Evolutionary conservation across 2,888 invertebrate species (phyloP), one percentile per base, ranked within the genome.

Genomic region (Athripsodes cinereus): DNA sequence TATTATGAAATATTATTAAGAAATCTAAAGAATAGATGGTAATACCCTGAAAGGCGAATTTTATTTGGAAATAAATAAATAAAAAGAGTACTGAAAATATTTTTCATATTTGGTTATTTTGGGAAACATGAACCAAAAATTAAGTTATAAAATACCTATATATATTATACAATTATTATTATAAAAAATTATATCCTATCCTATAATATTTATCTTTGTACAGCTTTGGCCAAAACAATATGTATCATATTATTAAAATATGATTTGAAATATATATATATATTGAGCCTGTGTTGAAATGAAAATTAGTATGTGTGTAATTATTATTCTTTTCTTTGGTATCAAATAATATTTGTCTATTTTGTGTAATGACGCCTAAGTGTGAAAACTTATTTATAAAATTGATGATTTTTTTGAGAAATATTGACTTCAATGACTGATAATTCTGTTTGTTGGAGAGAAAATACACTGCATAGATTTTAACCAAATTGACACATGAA

Each of bases 41-140:
- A 80, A 81, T 82, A 86, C 87, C 87, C 86, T 85, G 83, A 84
- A 81, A 84, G 86, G 87, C 87, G 73, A 69, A 79, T 77, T 78
- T 63, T 57, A 57, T 62, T 62, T 47, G 60, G 59, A 60, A 53
- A 58, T 55, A 58, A 53, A 50, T 55, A 60, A 55, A 54, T 55
- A 55, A 56, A 53, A 52, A 20, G 19, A 49, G 22, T 44, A 19
- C 2, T 53, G 6, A 44, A 49, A 40, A 53, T 49, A 54, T 53
- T 40, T 57, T 52, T 52, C 52, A 48, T 57, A 56, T 57, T 57
- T 26, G 31, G 57, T 57, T 52, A 52, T 21, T 51, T 56, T 56
- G 40, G 51, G 51, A 56, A 56, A 51, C 50, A 56, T 52, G 52
- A 55, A 47, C 55, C 47, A 59, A 55, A 59, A 53, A 52, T 55